Conservation (phyloP, 2,888 invertebrate species). For the Cerastoderma edule region DNA sequence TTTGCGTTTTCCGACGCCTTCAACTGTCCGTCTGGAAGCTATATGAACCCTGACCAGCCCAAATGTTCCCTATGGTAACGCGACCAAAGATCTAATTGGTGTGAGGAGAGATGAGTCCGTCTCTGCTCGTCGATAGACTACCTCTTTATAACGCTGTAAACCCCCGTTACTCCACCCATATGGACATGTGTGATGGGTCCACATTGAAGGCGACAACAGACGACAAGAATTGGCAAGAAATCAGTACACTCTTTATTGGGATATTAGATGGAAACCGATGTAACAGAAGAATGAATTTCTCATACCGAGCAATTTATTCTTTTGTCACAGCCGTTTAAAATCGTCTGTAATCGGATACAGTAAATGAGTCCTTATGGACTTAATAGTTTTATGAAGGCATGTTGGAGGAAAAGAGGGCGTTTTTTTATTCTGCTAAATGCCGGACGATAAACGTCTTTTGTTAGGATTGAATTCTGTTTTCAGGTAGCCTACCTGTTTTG, state of each 20-base stretch:
- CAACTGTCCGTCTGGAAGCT: conserved; percentile 64
- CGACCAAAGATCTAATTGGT: background rate
- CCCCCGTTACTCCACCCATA: background rate
- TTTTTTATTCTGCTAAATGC: no score
- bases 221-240: background rate
- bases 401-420: no score
- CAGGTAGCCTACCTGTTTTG: no score
- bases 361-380: no score
- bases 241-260: background rate
- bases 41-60: conserved; percentile 70
- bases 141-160: background rate
- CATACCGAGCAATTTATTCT: background rate
- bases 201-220: background rate
- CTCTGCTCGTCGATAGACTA: background rate
- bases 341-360: no score
- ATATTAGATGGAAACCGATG: background rate
- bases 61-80: conserved; percentile 35
- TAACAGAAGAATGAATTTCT: background rate
- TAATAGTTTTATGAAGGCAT: no score
- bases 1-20: conserved; percentile 72
- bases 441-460: no score
- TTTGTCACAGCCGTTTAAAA: background rate
- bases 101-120: background rate
- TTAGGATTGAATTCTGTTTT: no score
- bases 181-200: background rate